These are phyloP conservation scores for Fratercula arctica DNA, from an alignment of 2,797 vertebrate species.

Conservation along the genomic window DNA sequence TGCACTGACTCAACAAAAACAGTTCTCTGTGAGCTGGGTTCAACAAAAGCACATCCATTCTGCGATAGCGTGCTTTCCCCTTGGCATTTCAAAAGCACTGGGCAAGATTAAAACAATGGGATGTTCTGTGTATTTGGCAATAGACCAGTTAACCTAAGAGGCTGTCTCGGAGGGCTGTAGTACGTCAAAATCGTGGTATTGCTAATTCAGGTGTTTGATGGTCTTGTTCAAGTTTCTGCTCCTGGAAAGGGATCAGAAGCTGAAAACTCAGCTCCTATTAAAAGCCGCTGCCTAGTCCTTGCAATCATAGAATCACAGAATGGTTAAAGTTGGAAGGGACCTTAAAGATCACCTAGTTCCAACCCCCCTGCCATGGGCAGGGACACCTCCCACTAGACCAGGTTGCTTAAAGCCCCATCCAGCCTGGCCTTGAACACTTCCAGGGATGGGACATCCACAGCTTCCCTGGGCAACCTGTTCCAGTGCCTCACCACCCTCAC, in stretches of 20 bases:
- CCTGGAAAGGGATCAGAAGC: not conserved
- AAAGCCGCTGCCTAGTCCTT: not conserved
- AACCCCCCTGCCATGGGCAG: not conserved
- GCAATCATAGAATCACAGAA: fast-evolving
- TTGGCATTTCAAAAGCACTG: not conserved
- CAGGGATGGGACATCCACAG: not conserved
- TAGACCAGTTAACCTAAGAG: not conserved
- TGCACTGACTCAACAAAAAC: not conserved
- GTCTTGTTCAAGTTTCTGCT: not conserved
- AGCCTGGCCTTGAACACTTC: not conserved
- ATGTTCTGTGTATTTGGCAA: not conserved
- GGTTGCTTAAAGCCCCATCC: not conserved
- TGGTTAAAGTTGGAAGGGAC: not conserved
- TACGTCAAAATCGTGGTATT: not conserved
- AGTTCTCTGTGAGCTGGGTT: not conserved
- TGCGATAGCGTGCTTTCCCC: not conserved
- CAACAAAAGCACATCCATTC: not conserved
- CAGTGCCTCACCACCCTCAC: not conserved
- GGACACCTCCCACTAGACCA: not conserved
- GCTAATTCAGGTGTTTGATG: not conserved
- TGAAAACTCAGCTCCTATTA: not conserved
- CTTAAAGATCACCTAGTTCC: not conserved
- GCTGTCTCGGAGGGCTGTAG: not conserved
- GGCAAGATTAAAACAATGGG: not conserved
- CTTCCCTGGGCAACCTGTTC: not conserved